Percentiles rank a stretch among this genome's conserved stretches.
These are phyloP conservation scores for Tragopan temminckii DNA, from an alignment of 2,797 vertebrate species.

Conservation along the genomic window DNA sequence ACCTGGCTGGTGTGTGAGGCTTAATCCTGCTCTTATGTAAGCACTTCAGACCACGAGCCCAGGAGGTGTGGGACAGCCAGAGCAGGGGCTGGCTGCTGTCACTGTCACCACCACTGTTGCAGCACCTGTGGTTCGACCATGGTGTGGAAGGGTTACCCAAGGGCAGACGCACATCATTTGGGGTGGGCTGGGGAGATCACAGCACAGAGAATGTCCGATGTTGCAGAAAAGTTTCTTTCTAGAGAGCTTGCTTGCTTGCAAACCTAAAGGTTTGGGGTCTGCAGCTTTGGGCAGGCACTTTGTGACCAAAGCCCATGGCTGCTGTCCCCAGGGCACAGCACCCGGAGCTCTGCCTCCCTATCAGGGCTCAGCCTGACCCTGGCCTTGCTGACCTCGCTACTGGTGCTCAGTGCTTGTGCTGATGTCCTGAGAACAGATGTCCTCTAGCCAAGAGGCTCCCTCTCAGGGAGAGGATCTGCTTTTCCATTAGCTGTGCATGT, in stretches of 20 bases:
- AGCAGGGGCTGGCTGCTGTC: neutral
- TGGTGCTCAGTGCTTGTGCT: rapidly evolving
- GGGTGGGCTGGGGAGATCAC: neutral
- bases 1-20: neutral
- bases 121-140: rapidly evolving
- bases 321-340: too few species aligned
- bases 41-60: neutral
- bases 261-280: neutral
- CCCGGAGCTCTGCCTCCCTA: neutral
- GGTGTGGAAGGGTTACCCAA: rapidly evolving
- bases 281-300: neutral
- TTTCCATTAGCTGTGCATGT: neutral
- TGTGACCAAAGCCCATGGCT: neutral
- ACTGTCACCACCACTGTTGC: neutral
- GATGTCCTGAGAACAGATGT: neutral
- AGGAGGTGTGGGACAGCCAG: neutral
- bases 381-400: neutral
- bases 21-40: neutral
- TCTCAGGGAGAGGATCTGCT: neutral
- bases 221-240: neutral
- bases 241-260: neutral
- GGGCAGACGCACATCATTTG: rapidly evolving
- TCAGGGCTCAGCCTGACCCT: neutral
- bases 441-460: rapidly evolving
- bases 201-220: rapidly evolving